These are phyloP conservation scores for Embidobia sp. DNA, from an alignment of 2,888 invertebrate species.

Conservation along the genomic window DNA sequence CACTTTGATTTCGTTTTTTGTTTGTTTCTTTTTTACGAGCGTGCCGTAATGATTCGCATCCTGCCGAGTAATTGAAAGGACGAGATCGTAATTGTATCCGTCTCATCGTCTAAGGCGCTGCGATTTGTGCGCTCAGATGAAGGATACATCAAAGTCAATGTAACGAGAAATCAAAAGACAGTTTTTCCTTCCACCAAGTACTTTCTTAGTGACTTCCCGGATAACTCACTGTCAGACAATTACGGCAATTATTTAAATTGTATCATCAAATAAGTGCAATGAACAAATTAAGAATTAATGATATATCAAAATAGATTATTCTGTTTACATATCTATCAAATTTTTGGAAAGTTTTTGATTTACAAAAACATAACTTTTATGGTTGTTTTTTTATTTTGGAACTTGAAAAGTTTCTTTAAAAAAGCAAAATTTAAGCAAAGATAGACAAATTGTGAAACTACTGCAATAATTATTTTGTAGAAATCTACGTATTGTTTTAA, in stretches of 20 bases:
- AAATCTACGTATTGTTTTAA: too few relatives aligned
- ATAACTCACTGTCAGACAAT: conserved; percentile 8
- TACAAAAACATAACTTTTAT: too few relatives aligned
- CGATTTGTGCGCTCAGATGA: conserved; percentile 33
- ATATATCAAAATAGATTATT: too few relatives aligned
- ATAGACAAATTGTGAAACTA: too few relatives aligned
- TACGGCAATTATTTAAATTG: conserved; percentile 8
- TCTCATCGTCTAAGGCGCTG: conserved; percentile 37
- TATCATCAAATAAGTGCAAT: neutral
- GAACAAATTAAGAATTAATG: too few relatives aligned
- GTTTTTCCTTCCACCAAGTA: conserved; percentile 3
- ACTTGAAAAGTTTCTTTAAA: too few relatives aligned
- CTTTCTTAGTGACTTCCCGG: conserved; percentile 21
- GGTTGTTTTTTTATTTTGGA: too few relatives aligned
- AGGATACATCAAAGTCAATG: conserved; percentile 20
- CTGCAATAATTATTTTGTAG: too few relatives aligned
- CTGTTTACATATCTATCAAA: too few relatives aligned
- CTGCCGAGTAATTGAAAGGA: conserved; percentile 58
- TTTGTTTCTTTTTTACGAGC: conserved; percentile 20
- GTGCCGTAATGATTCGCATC: conserved; percentile 62
- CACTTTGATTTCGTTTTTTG: conserved; percentile 29
- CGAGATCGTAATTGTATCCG: conserved; percentile 50
- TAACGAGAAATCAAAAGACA: conserved; percentile 15
- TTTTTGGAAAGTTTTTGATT: too few relatives aligned
- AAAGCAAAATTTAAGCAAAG: too few relatives aligned